Evolutionary conservation across 2,888 invertebrate species (phyloP), one percentile per base, ranked within the genome.

Genomic region (Euplagia quadripunctaria): DNA sequence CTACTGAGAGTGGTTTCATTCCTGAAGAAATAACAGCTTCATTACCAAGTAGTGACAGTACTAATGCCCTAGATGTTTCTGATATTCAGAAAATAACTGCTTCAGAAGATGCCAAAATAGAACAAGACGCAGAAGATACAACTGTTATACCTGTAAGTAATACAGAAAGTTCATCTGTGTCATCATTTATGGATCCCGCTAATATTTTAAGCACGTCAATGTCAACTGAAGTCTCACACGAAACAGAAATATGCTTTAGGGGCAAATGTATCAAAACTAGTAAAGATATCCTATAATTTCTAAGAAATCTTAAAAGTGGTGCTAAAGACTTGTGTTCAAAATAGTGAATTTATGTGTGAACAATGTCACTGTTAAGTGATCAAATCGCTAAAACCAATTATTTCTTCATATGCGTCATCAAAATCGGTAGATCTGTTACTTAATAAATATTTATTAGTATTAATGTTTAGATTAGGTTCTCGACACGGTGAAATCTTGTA

Each of bases 221-320:
- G 87, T 98, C 98, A 4, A 98, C 98, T 41, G 98, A 98, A 91
- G 96, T 98, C 64, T 98, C 98, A 17, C 97, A 98, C 83, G 98
- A 98, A 96, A 98, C 98, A 55, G 98, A 98, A 94, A 98, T 98
- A 79, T 98, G 98, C 89, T 98, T 97, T 91, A 97, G 98, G 89
- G 98, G 98, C 17, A 97, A 97, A 87, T 98, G 98, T 91, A 97
- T 98, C 79, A 98, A 98, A 94, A 96, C 97, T 55, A 95, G 85
- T 79, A 96, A 94, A 85, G 90, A 94, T 82, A 81, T 93, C 71
- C 89, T 92, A 91, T 94, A 94, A 90, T 77, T 73, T 72, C 82
- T 61, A 63, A 77, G 70, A 80, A 72, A 74, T 79, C 66, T 63
- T 46, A 66, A 65, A 58, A 58, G 84, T 88, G 90, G 91, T 93